Evolutionary conservation across 1,140 invertebrate species (phyloP), one percentile per base, ranked within the genome.

Genomic region (Drosophila pseudoananassae): DNA sequence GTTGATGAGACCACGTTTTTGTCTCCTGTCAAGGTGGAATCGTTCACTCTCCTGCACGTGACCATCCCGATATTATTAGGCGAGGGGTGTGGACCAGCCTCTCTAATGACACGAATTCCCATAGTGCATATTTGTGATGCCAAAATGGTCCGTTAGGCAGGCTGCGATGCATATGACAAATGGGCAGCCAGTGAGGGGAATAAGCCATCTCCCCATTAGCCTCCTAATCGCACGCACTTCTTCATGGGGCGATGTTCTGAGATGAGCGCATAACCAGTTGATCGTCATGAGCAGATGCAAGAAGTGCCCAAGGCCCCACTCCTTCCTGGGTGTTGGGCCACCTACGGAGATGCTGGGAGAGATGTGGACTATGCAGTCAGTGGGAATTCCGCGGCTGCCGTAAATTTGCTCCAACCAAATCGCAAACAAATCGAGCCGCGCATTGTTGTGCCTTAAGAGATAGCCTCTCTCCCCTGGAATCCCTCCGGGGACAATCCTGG

Each of bases 351-450:
- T 59, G 51, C 38, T 47, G 43, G 31, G 20, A 61, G 57, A 66
- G 29, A 54, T 47, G 65, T 66, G 61, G 38, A 20, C 23, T 38
- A 8, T 27, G 15, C 36, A 49, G 46, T 17, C 63, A 50, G 27
- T 60, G 51, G 20, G 49, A 68, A 78, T 78, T 51, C 49, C 51
- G 46, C 29, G 45, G 53, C 64, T 70, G 72, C 68, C 54, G 58
- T 77, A 65, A 85, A 85, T 87, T 85, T 81, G 82, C 73, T 68
- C 54, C 54, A 59, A 75, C 82, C 74, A 85, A 87, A 85, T 87
- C 64, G 69, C 81, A 75, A 85, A 85, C 81, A 84, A 84, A 84
- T 84, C 76, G 81, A 85, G 12, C 63, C 63, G 59, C 76, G 59
- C 76, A 74, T 79, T 84, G 80, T 76, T 66, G 40, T 71, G 43